Conservation (phyloP, 2,113 vertebrate species). For the Apteryx mantelli region DNA sequence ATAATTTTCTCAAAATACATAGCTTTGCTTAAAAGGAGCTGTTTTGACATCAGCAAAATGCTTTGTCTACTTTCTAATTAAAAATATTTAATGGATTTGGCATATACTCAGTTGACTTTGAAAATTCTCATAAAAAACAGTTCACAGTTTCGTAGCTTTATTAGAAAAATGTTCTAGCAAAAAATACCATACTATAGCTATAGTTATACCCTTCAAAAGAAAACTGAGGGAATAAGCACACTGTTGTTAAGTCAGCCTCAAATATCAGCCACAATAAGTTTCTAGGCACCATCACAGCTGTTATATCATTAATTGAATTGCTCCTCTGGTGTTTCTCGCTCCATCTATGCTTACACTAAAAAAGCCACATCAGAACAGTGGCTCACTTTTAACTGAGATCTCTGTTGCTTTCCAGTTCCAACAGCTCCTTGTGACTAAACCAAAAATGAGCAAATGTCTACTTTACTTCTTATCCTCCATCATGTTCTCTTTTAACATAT, state of each 20-base stretch:
- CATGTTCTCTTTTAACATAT: neutral
- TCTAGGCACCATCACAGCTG: neutral
- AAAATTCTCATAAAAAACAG: neutral
- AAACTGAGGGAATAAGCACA: neutral
- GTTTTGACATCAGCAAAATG: neutral
- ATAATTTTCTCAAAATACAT: neutral
- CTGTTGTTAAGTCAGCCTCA: neutral
- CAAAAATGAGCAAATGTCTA: neutral
- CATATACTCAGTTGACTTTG: neutral
- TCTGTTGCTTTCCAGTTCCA: neutral
- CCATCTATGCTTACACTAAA: neutral
- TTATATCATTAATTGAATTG: neutral
- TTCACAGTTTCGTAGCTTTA: neutral
- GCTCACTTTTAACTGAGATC: neutral
- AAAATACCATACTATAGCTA: neutral
- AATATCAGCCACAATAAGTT: neutral
- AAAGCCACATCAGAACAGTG: neutral
- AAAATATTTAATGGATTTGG: neutral
- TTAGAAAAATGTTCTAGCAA: neutral
- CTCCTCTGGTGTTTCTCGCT: neutral
- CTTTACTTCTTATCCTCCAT: neutral
- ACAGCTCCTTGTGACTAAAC: neutral
- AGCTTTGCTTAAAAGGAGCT: neutral
- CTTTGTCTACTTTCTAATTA: neutral
- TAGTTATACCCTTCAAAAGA: neutral